Percentiles rank a stretch among this genome's conserved stretches.
phyloP scores from a whole-genome alignment of 1,140 invertebrate genomes.

The Glomeris maerens region DNA sequence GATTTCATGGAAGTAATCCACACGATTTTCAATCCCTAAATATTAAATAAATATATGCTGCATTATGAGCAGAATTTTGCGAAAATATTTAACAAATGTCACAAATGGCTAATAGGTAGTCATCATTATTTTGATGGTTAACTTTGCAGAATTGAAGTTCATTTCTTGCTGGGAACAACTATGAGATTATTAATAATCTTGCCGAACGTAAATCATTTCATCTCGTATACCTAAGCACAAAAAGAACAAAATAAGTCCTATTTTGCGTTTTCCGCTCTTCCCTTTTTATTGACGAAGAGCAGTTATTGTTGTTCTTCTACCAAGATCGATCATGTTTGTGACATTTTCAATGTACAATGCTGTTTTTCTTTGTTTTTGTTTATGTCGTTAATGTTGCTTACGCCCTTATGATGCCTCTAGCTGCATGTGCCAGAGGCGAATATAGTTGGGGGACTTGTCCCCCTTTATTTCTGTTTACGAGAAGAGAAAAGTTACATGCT shows the following conservation, averaged over 20 bases:
- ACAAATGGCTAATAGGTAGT: background rate
- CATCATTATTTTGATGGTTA: background rate
- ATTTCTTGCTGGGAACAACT: background rate
- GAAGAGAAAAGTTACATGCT: too few relatives aligned
- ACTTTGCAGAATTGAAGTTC: background rate
- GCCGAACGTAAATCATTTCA: background rate
- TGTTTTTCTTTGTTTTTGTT: background rate
- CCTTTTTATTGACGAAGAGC: too few relatives aligned
- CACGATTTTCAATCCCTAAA: constrained; percentile 40
- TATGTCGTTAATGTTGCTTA: too few relatives aligned
- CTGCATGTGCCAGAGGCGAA: too few relatives aligned
- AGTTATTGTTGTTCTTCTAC: background rate
- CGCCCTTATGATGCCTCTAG: too few relatives aligned
- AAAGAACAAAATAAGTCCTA: too few relatives aligned
- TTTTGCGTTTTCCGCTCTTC: too few relatives aligned
- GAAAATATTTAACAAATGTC: constrained; percentile 62
- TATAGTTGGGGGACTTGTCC: too few relatives aligned
- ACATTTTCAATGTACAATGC: background rate
- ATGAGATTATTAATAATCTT: background rate
- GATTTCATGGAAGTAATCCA: constrained; percentile 35
- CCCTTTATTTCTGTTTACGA: too few relatives aligned
- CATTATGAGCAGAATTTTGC: constrained; percentile 57
- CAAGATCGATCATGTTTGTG: background rate
- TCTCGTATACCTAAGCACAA: background rate
- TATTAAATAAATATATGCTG: constrained; percentile 60